Evolutionary conservation across 2,797 vertebrate genomes (phyloP).

Genomic region (Tympanoctomys barrerae): DNA sequence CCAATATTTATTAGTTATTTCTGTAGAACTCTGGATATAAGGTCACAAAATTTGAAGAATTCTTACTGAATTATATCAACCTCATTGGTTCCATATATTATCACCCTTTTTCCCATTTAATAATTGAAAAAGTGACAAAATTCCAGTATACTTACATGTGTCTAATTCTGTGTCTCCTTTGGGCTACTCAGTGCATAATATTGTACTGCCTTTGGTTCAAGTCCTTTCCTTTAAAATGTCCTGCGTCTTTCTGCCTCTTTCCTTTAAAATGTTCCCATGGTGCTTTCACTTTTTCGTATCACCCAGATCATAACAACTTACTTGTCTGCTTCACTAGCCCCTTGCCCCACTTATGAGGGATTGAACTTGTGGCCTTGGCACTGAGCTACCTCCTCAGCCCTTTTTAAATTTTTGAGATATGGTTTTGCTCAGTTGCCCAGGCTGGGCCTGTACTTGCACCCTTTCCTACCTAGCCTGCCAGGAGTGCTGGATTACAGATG

Average conservation of each 20-base stretch:
- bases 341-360: neutral
- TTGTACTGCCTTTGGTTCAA: neutral
- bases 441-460: neutral
- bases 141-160: neutral
- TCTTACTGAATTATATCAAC: neutral
- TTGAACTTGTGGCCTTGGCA: neutral
- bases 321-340: neutral
- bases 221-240: neutral
- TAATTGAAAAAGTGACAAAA: neutral
- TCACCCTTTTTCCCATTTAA: neutral
- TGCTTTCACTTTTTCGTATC: neutral
- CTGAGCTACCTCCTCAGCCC: neutral
- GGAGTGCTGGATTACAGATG: neutral
- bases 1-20: neutral
- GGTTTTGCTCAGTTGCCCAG: neutral
- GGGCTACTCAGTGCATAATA: neutral
- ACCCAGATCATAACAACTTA: neutral
- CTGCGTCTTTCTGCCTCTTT: neutral
- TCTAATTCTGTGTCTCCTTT: no score
- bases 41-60: conserved; percentile 30
- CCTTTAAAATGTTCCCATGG: neutral
- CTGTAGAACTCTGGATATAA: neutral
- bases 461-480: neutral
- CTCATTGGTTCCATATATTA: neutral
- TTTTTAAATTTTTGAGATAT: neutral